phyloP scores from a whole-genome alignment of 1,140 invertebrate genomes.

The Pseudobourletiella spinata region DNA sequence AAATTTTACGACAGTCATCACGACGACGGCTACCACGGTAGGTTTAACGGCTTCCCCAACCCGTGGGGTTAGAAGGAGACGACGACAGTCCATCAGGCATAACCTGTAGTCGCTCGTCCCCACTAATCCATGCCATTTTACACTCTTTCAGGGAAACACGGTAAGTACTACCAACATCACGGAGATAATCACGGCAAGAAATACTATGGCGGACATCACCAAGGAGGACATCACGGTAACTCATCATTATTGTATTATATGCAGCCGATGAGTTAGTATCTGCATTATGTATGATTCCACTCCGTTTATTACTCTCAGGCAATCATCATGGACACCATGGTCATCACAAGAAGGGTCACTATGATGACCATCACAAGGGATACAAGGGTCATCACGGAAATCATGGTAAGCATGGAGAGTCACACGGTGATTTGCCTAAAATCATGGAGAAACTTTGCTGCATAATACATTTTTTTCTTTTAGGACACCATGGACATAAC shows the following conservation, averaged over 20 bases:
- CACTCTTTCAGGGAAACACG: constrained; percentile 7
- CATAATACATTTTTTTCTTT: background rate
- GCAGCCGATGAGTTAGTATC: no score
- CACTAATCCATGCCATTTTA: background rate
- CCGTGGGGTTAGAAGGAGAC: no score
- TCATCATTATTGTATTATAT: no score
- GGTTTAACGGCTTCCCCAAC: background rate
- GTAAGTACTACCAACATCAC: constrained; percentile 16
- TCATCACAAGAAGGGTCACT: constrained; percentile 16
- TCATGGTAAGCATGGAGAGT: background rate
- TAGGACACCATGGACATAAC: constrained; percentile 13
- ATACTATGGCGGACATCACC: constrained; percentile 27
- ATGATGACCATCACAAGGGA: constrained; percentile 15
- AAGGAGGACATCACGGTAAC: constrained; percentile 20
- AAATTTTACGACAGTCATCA: constrained; percentile 17
- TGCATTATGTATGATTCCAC: no score
- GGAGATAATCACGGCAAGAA: constrained; percentile 22
- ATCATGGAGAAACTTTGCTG: no score
- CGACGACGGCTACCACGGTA: constrained; percentile 11
- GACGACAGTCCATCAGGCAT: no score
- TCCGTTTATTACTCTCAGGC: no score
- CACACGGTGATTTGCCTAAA: background rate
- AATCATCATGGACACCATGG: constrained; percentile 19
- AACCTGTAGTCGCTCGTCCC: background rate
- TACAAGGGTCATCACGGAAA: constrained; percentile 16